A percentile compares a stretch with the other conserved stretches of the same genome.
These are phyloP conservation scores for Rhabdomys dilectus DNA, from an alignment of 2,113 vertebrate genomes.

Conservation along the genomic window DNA sequence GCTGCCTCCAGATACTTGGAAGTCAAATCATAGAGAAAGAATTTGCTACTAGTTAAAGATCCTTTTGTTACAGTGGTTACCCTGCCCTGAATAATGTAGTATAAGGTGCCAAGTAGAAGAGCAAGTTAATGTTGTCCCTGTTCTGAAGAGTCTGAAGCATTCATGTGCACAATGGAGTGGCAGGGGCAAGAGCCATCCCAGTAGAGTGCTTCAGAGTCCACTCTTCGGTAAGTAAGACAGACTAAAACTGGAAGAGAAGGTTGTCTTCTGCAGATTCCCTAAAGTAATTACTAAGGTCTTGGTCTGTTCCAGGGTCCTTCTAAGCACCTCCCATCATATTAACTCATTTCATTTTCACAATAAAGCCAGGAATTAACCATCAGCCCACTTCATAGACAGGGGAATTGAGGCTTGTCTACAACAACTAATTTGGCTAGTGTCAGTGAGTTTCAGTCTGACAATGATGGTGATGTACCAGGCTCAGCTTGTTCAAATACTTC, in stretches of 20 bases:
- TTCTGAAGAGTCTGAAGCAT: not conserved
- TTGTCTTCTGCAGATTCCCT: not conserved
- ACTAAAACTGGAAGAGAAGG: not conserved
- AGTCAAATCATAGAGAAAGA: not conserved
- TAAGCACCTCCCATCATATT: not conserved
- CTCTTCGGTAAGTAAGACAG: not conserved
- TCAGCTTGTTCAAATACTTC: rapidly evolving
- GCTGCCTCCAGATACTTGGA: not conserved
- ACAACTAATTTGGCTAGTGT: not conserved
- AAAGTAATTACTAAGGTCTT: not conserved
- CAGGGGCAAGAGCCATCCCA: not conserved
- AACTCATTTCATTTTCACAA: not conserved
- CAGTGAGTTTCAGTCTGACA: not conserved
- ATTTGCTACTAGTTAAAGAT: not conserved
- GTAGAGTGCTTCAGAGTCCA: not conserved
- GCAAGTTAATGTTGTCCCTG: not conserved
- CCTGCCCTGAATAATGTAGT: not conserved
- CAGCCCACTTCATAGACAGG: not conserved
- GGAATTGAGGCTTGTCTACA: not conserved
- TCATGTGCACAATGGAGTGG: not conserved
- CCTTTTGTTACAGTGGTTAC: not conserved
- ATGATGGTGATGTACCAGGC: no score
- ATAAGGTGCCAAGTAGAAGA: no score
- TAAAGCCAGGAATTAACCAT: not conserved
- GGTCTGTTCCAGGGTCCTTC: not conserved